Conservation (phyloP, 1,140 invertebrate genomes). For the Ctenoplectra terminalis region DNA sequence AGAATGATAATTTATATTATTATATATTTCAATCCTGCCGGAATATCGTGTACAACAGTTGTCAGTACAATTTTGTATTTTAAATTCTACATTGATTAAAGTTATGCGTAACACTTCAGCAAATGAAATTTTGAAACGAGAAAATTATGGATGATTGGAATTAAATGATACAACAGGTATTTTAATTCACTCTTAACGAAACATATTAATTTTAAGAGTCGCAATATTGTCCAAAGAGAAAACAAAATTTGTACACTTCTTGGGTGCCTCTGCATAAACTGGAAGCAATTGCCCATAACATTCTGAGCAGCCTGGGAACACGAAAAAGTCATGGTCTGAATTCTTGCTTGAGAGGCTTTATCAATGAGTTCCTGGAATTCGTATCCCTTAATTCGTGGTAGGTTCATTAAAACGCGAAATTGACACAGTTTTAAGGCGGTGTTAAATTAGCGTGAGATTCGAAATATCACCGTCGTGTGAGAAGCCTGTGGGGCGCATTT, state of each 20-base stretch:
- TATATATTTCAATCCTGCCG: too few relatives aligned
- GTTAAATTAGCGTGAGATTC: slow-evolving; percentile 39
- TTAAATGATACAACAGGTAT: too few relatives aligned
- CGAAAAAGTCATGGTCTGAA: background rate
- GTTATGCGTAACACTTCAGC: too few relatives aligned
- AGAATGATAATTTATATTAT: too few relatives aligned
- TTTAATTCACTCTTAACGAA: too few relatives aligned
- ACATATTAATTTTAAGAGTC: background rate
- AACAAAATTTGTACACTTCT: background rate
- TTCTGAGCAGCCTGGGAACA: background rate
- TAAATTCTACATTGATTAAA: too few relatives aligned
- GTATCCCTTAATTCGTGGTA: background rate
- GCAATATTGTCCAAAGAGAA: background rate
- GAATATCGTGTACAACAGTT: too few relatives aligned
- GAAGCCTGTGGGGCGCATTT: background rate
- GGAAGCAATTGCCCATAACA: background rate
- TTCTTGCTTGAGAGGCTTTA: slow-evolving; percentile 8
- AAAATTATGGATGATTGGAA: too few relatives aligned
- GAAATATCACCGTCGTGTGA: background rate
- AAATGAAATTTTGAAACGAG: too few relatives aligned
- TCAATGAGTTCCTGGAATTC: slow-evolving; percentile 31
- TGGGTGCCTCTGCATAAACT: background rate
- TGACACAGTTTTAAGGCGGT: slow-evolving; percentile 36
- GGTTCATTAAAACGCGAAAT: slow-evolving; percentile 3
- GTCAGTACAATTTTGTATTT: too few relatives aligned